Base-by-base conservation (phyloP, 53 echinoderm and acorn worm species). In the Arbacia lixula region DNA sequence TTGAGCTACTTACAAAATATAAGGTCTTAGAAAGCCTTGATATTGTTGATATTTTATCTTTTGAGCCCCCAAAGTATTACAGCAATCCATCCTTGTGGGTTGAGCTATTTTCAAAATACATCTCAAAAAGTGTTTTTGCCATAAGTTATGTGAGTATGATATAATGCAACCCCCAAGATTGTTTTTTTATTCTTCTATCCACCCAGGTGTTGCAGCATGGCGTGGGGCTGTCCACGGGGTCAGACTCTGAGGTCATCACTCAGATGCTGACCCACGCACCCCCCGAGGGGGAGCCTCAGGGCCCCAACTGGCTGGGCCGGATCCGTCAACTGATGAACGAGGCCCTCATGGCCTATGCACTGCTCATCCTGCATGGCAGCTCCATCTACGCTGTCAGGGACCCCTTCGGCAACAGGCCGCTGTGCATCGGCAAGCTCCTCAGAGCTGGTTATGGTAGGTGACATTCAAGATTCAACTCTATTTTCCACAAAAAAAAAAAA, bases 331-430 rank as follows among this genome's bases (percentile, higher is more conserved):
- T 99, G 64, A 99, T 99, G 94, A 95, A 83, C 28, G 88, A 92
- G 68, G 92, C 99, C 3, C 88, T 57, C 22, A 85, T 90, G 84
- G 90, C 99, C 0, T 99, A 99, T 36, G 86, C 99, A 19, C 72
- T 99, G 57, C 88, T 94, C 19, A 88, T 99, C 34, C 92, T 99
- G 91, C 90, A 94, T 83, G 92, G 87, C 1, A 77, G 84, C 65
- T 88, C 91, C 40, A 87, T 99, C 30, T 99, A 99, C 58, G 99
- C 99, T 30, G 94, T 99, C 51, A 88, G 99, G 71, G 99, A 99
- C 85, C 99, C 99, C 20, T 99, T 90, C 50, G 99, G 99, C 35
- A 99, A 99, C 85, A 92, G 99, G 57, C 99, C 99, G 1, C 92
- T 99, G 25, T 99, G 99, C 37, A 87, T 99, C 26, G 99, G 99